Base-by-base conservation (phyloP, 2,113 vertebrate genomes). In the Zeus faber region DNA sequence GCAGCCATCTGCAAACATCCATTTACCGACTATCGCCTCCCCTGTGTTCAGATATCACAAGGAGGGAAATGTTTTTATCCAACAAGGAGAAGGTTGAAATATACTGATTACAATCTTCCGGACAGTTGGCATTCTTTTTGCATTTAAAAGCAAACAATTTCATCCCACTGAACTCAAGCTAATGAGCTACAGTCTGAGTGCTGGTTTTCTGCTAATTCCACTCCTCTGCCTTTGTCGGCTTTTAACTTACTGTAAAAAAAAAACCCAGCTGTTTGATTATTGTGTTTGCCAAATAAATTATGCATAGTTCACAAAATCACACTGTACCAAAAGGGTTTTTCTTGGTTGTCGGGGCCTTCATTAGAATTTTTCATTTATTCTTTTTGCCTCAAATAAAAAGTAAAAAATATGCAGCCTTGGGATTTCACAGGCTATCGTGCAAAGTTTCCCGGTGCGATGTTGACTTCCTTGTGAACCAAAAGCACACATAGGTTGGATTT, bases 11-110 rank as follows among this genome's bases (percentile, higher is more conserved):
- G n/a, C n/a, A n/a, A n/a, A n/a, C n/a, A 27, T 33, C 33, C 14
- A 20, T 26, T 81, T 65, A 56, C 63, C 74, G 75, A 79, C 71
- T 76, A 74, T 55, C 70, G 61, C 47, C 53, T 22, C 26, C 51
- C 18, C 13, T 48, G 54, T 50, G 35, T 52, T 53, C 49, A 56
- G n/a, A n/a, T n/a, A n/a, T n/a, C n/a, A n/a, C n/a, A n/a, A 3
- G 44, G 50, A 56, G 67, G 53, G 13, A 18, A 29, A 65, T 50
- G 56, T 59, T 79, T 76, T 73, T 62, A 67, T 18, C 44, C 65
- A 31, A 31, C 27, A 29, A 5, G 4, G 4, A 29, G 9, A 29
- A 29, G 9, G 27, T 29, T 4, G 9, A 29, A 29, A n/a, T n/a
- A n/a, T n/a, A n/a, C n/a, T n/a, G n/a, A n/a, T n/a, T n/a, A n/a